Evolutionary conservation across 2,797 vertebrate genomes (phyloP), one percentile per base, ranked within the genome.

Genomic region (Clarias fuscus): DNA sequence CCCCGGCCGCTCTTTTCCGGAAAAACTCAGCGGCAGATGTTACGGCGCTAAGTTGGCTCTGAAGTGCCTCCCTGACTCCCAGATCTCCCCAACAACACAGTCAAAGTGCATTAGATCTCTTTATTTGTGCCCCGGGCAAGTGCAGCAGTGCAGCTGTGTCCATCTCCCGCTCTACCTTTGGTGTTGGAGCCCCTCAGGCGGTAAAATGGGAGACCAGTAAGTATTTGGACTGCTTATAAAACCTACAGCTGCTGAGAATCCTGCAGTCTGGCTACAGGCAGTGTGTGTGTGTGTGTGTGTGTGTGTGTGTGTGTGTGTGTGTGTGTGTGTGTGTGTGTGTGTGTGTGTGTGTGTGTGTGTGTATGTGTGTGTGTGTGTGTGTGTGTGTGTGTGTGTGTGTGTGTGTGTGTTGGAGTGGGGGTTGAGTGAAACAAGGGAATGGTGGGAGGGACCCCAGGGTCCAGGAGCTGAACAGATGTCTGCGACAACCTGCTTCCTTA

Each of bases 21-120:
- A 96, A 96, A 97, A 96, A 97, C 97, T 95, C 92, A 93, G 95
- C 93, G 96, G 96, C 98, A 99, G 98, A 97, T 99, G 98, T 97
- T 96, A 93, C 92, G 24, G 94, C 86, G 88, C 92, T 92, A 94
- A 96, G 96, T 96, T 95, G 97, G 95, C 97, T 98, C 97, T 98
- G 97, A 98, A 98, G 97, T 97, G 96, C 94, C 94, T 97, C 95
- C 94, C 93, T 86, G 89, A 90, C 93, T 95, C 96, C 95, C 96
- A 91, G 89, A 71, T 95, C 95, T 96, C 96, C 95, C 96, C 96
- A 93, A 93, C 96, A 94, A 93, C 93, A 93, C 95, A 98, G 97
- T 98, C 97, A 96, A 93, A 95, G 95, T 92, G 89, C 93, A 95
- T 98, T 92, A 98, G 96, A 98, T 98, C 96, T 97, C 96, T 96